A percentile compares a stretch with the other conserved stretches of the same genome.
phyloP scores from a whole-genome alignment of 2,113 vertebrate species.

The Heloderma charlesbogerti region DNA sequence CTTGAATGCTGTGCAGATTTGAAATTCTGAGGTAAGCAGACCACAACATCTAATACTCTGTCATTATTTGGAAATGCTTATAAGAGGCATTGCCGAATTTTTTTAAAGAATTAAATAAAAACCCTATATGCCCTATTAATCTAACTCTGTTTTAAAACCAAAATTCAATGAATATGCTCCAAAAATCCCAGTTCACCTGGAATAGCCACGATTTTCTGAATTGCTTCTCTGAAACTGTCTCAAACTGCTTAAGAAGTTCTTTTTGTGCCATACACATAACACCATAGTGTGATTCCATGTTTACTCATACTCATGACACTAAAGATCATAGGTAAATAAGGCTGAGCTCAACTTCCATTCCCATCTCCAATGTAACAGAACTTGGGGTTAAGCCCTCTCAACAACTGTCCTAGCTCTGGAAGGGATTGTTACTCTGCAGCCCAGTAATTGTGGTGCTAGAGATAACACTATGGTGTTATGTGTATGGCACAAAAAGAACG shows the following conservation, averaged over 20 bases:
- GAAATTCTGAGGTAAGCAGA: not conserved
- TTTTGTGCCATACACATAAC: not conserved
- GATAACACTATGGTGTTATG: no score
- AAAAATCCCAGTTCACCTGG: not conserved
- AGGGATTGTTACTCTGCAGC: not conserved
- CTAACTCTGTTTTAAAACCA: not conserved
- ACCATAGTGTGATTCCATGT: no score
- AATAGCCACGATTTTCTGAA: not conserved
- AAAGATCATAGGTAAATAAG: not conserved
- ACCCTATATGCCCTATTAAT: not conserved
- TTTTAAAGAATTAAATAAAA: not conserved
- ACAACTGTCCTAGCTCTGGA: not conserved
- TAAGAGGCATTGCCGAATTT: not conserved
- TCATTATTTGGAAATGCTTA: not conserved
- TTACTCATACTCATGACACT: not conserved
- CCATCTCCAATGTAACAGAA: not conserved
- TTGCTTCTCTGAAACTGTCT: not conserved
- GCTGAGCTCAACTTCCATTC: not conserved
- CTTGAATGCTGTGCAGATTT: not conserved
- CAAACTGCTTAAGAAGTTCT: not conserved
- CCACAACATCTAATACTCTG: not conserved
- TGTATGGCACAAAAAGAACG: not conserved
- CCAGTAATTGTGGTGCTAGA: no score
- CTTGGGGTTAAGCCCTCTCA: not conserved
- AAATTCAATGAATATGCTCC: not conserved